phyloP scores from a whole-genome alignment of 2,113 vertebrate species.

The Thalassarche chlororhynchos region DNA sequence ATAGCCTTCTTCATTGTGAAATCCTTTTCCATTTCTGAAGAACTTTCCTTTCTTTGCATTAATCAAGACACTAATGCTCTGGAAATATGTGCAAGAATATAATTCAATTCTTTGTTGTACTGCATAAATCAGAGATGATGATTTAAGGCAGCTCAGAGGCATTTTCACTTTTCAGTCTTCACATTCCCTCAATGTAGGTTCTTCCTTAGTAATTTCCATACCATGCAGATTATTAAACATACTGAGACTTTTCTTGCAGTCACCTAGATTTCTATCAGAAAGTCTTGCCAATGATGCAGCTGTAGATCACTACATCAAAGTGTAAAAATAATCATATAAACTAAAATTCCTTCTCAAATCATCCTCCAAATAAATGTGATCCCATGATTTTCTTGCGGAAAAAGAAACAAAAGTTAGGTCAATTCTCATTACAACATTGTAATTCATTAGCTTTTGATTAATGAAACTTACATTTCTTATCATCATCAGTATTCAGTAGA shows the following conservation, averaged over 20 bases:
- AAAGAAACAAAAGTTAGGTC: background rate
- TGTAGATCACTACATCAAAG: background rate
- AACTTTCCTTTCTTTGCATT: background rate
- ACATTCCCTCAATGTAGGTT: background rate
- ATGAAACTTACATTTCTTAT: background rate
- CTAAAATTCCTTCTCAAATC: background rate
- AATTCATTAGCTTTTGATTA: background rate
- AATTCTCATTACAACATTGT: background rate
- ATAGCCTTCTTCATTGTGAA: background rate
- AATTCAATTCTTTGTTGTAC: constrained; percentile 1
- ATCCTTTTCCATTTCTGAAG: background rate
- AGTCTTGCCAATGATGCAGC: background rate
- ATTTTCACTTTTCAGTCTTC: background rate
- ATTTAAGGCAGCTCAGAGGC: background rate
- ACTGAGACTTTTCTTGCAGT: background rate
- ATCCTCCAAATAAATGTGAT: background rate
- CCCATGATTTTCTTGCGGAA: background rate
- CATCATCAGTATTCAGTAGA: background rate
- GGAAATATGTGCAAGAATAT: background rate
- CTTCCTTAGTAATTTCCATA: background rate
- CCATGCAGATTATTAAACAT: background rate
- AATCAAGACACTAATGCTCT: background rate
- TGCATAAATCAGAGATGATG: background rate
- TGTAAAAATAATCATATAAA: background rate
- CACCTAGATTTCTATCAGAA: background rate